Conservation (phyloP, 2,888 invertebrate species). For the Caenorhabditis japonica region DNA sequence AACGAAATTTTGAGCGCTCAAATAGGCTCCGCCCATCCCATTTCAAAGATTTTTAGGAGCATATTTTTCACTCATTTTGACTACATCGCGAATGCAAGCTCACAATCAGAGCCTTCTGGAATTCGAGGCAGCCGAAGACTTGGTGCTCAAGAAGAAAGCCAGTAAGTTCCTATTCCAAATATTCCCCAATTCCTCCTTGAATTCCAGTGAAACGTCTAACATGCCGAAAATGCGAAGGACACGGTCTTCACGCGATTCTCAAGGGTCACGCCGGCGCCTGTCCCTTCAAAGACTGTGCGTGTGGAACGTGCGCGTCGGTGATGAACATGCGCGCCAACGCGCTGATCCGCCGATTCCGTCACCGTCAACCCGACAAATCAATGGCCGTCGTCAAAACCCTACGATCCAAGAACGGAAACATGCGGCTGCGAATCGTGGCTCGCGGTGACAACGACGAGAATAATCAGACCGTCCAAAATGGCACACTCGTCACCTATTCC, state of each 20-base stretch:
- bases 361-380: constrained; percentile 60
- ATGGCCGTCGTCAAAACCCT: constrained; percentile 61
- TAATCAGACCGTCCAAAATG: constrained; percentile 5
- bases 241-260: constrained; percentile 63
- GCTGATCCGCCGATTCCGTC: constrained; percentile 68
- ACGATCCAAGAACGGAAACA: constrained; percentile 65
- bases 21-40: not conserved
- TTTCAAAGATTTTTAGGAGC: too few relatives aligned
- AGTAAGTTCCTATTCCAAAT: constrained; percentile 20
- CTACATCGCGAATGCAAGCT: too few relatives aligned
- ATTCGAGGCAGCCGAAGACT: constrained; percentile 19
- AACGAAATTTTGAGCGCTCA: too few relatives aligned
- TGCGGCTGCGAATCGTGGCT: constrained; percentile 61
- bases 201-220: constrained; percentile 65
- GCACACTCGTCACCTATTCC: constrained; percentile 45
- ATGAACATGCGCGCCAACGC: constrained; percentile 70
- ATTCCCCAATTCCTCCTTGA: constrained; percentile 1
- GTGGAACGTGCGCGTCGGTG: constrained; percentile 66
- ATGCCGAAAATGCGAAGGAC: constrained; percentile 75
- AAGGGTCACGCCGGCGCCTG: constrained; percentile 72
- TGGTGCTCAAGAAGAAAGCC: constrained; percentile 28
- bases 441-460: constrained; percentile 24
- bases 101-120: too few relatives aligned
- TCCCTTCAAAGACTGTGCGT: constrained; percentile 69
- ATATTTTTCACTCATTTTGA: constrained; percentile 19